Conservation (phyloP, 2,888 invertebrate species). For the Podotricha telesiphe region DNA sequence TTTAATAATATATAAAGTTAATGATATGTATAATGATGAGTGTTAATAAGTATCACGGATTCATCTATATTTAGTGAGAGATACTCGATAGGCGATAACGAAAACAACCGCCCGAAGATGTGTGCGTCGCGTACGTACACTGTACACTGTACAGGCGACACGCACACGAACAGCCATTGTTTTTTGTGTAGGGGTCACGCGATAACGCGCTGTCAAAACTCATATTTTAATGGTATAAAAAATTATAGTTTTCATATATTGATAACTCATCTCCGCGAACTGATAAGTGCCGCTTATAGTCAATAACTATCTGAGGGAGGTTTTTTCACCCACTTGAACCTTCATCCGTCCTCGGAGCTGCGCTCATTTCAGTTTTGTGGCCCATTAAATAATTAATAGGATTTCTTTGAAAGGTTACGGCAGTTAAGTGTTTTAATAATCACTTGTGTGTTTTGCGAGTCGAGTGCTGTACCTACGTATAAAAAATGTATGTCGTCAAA, state of each 20-base stretch:
- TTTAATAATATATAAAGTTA: background rate
- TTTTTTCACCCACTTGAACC: slow-evolving; percentile 60
- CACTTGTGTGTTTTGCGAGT: slow-evolving; percentile 25
- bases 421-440: slow-evolving; percentile 35
- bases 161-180: slow-evolving; percentile 13
- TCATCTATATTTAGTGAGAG: slow-evolving; percentile 26
- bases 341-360: slow-evolving; percentile 62
- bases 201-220: slow-evolving; percentile 55
- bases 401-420: slow-evolving; percentile 55
- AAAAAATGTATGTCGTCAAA: slow-evolving; percentile 2
- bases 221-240: slow-evolving; percentile 28
- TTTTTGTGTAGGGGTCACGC: slow-evolving; percentile 53
- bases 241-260: slow-evolving; percentile 12
- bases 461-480: slow-evolving; percentile 18
- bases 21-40: background rate
- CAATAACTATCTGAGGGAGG: slow-evolving; percentile 36
- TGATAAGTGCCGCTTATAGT: slow-evolving; percentile 25
- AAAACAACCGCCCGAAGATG: slow-evolving; percentile 33
- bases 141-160: background rate
- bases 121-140: slow-evolving; percentile 36
- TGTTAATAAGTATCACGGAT: slow-evolving; percentile 16
- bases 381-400: slow-evolving; percentile 63
- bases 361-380: slow-evolving; percentile 57
- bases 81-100: slow-evolving; percentile 30
- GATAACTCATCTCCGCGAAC: slow-evolving; percentile 30